Evolutionary conservation across 2,797 vertebrate genomes (phyloP).

Genomic region (Allobates femoralis): DNA sequence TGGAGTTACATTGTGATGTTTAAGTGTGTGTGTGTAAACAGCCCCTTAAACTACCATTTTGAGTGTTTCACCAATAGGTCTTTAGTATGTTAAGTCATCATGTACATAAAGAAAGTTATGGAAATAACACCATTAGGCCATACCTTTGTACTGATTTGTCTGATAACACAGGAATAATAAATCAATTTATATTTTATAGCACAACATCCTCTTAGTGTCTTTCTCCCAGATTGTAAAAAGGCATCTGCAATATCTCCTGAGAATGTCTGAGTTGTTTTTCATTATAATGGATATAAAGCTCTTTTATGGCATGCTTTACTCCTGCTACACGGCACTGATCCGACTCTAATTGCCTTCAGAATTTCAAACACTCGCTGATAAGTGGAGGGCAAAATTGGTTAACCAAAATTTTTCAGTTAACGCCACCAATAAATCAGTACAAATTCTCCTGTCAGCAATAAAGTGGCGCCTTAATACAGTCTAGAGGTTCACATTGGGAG

Average conservation of each 20-base stretch:
- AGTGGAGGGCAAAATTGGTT: conserved; percentile 44
- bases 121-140: neutral
- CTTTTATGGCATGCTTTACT: conserved; percentile 32
- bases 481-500: conserved; percentile 52
- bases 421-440: conserved; percentile 51
- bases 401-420: conserved; percentile 36
- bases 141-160: neutral
- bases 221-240: neutral
- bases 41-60: no score
- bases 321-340: conserved; percentile 23
- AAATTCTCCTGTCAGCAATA: conserved; percentile 51
- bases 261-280: conserved; percentile 12
- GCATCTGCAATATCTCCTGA: conserved; percentile 6
- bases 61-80: no score
- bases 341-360: conserved; percentile 43
- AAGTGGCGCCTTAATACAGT: conserved; percentile 42
- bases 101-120: no score
- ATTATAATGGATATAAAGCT: conserved; percentile 7
- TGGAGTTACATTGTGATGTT: no score
- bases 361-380: conserved; percentile 43
- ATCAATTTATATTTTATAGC: conserved; percentile 8
- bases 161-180: conserved; percentile 28
- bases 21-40: no score
- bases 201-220: neutral
- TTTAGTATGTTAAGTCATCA: no score